A percentile compares a stretch with the other conserved stretches of the same genome.
Evolutionary conservation across 1,140 invertebrate species (phyloP).

Genomic region (Eumeta japonica): DNA sequence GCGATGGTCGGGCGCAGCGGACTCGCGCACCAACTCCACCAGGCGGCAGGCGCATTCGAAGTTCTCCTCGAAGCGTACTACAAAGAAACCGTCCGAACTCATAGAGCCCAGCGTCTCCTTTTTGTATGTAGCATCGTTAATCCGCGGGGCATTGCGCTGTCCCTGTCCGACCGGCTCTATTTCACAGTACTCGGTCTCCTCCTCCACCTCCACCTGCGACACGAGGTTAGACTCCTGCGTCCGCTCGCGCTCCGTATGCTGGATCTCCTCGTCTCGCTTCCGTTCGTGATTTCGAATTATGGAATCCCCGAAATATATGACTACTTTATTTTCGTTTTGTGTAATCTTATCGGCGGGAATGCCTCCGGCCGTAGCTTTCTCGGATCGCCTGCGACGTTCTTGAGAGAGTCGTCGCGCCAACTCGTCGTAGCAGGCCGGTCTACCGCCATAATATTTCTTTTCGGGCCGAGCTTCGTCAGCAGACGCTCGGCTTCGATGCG

Average conservation of each 20-base stretch:
- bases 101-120: constrained; percentile 38
- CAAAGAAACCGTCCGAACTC: constrained; percentile 60
- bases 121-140: constrained; percentile 42
- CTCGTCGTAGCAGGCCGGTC: constrained; percentile 51
- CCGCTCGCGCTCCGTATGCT: constrained; percentile 44
- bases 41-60: constrained; percentile 62
- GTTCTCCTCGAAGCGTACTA: constrained; percentile 65
- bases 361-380: constrained; percentile 19
- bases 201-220: constrained; percentile 40
- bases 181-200: constrained; percentile 52
- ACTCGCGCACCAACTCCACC: constrained; percentile 58
- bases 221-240: constrained; percentile 42
- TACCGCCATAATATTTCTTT: constrained; percentile 44
- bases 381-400: constrained; percentile 36
- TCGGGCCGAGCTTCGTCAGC: constrained; percentile 27
- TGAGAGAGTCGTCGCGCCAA: constrained; percentile 40
- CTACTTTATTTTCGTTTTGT: constrained; percentile 63
- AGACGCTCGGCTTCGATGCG: constrained; percentile 29
- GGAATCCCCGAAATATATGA: constrained; percentile 70
- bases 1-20: constrained; percentile 40
- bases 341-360: constrained; percentile 46
- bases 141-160: constrained; percentile 6
- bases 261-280: constrained; percentile 45
- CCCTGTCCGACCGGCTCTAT: constrained; percentile 26
- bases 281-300: constrained; percentile 55